These are phyloP conservation scores for Anableps anableps DNA, from an alignment of 2,797 vertebrate species.

Conservation along the genomic window DNA sequence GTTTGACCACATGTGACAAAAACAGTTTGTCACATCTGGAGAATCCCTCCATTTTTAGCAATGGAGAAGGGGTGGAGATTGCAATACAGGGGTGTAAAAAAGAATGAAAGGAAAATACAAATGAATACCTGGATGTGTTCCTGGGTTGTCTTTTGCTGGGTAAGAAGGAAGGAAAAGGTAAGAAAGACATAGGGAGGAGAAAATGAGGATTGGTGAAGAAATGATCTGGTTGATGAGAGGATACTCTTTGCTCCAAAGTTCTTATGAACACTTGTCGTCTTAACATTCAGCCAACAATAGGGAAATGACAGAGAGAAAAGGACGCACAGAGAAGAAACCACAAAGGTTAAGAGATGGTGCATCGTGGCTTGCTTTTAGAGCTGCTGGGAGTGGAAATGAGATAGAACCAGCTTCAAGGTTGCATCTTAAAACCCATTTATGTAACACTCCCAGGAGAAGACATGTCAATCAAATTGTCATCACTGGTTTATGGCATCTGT, in stretches of 20 bases:
- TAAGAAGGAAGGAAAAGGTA: constrained; percentile 1
- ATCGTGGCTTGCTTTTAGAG: constrained; percentile 33
- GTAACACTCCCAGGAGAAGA: constrained; percentile 23
- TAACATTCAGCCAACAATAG: constrained; percentile 31
- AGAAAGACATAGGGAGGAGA: constrained; percentile 15
- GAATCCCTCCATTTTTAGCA: constrained; percentile 41
- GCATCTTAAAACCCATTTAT: constrained; percentile 29
- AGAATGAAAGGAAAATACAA: neutral
- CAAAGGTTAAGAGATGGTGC: constrained; percentile 30
- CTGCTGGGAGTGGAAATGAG: constrained; percentile 17
- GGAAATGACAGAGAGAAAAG: constrained; percentile 19
- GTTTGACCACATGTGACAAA: constrained; percentile 14
- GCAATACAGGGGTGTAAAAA: constrained; percentile 15
- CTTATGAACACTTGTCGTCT: constrained; percentile 33
- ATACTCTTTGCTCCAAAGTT: constrained; percentile 36
- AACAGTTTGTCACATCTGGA: constrained; percentile 27
- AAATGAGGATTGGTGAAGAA: constrained; percentile 2
- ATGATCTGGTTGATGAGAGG: constrained; percentile 26
- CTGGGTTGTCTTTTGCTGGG: constrained; percentile 19
- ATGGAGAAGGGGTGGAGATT: neutral
- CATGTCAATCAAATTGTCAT: constrained; percentile 46
- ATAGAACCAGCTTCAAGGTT: constrained; percentile 28
- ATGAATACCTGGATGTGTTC: constrained; percentile 15
- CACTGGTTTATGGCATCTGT: constrained; percentile 12
- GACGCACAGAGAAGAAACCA: constrained; percentile 13